Evolutionary conservation across 92 coral and sea anemone species (phyloP).

Genomic region (Zoanthus solanderi): DNA sequence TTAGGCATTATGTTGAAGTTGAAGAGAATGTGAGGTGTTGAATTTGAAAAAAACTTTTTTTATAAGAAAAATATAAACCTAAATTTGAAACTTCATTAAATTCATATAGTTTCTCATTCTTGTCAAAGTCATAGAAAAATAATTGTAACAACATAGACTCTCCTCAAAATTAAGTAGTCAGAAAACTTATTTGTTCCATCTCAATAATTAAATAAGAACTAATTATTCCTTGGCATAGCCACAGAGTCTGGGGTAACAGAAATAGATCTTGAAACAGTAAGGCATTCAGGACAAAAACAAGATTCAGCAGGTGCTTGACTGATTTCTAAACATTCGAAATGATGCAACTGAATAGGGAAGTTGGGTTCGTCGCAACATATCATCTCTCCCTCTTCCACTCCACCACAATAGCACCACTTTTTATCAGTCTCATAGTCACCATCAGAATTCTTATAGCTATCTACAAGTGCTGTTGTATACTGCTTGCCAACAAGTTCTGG

Average conservation of each 20-base stretch:
- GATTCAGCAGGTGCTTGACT: background rate
- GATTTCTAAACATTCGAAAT: background rate
- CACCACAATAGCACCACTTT: conserved; percentile 8
- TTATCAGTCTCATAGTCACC: conserved; percentile 1
- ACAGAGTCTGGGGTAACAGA: no score
- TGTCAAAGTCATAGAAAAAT: no score
- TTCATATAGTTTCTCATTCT: no score
- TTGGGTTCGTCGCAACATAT: background rate
- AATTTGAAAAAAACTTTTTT: background rate
- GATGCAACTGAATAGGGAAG: background rate
- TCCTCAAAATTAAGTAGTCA: no score
- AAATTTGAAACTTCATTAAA: no score
- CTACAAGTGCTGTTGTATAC: background rate
- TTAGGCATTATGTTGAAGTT: background rate
- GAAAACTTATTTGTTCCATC: no score
- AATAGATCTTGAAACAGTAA: no score
- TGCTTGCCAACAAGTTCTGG: conserved; percentile 8
- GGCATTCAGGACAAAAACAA: background rate
- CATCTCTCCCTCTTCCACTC: background rate
- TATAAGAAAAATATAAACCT: no score
- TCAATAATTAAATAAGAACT: no score
- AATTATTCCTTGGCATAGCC: no score
- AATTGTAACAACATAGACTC: no score
- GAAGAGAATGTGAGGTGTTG: background rate
- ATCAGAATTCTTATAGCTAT: background rate